Percentiles rank a stretch among this genome's conserved stretches.
These are phyloP conservation scores for Nematostella vectensis DNA, from an alignment of 92 coral and sea anemone species.

Conservation along the genomic window DNA sequence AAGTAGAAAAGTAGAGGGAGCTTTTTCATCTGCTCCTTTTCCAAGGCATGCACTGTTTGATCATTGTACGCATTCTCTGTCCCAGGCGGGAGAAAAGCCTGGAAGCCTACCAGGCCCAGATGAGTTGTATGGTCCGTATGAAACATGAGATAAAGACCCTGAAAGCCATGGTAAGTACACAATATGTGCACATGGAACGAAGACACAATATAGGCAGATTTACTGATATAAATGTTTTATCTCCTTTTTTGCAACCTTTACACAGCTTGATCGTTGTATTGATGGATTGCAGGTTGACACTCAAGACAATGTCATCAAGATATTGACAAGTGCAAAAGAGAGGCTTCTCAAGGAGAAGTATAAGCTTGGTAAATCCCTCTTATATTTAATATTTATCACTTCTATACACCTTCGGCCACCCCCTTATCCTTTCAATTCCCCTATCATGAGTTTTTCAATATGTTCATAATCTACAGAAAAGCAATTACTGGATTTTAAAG, in stretches of 20 bases:
- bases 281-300: constrained; percentile 77
- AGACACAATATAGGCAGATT: background rate
- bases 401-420: too few species aligned
- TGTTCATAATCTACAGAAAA: too few species aligned
- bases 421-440: too few species aligned
- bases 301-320: constrained; percentile 69
- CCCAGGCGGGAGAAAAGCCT: constrained; percentile 78
- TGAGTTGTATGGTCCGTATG: constrained; percentile 73
- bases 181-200: too few species aligned
- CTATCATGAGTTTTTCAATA: too few species aligned
- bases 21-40: too few species aligned
- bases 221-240: background rate
- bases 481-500: constrained; percentile 45
- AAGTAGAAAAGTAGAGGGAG: too few species aligned
- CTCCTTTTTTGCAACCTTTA: too few species aligned
- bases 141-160: constrained; percentile 78
- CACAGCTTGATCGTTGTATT: too few species aligned
- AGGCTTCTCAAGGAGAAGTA: constrained; percentile 48
- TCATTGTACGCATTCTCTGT: too few species aligned
- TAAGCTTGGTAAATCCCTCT: constrained; percentile 42
- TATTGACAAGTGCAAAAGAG: constrained; percentile 52
- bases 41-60: too few species aligned
- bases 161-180: constrained; percentile 48
- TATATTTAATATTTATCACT: too few species aligned
- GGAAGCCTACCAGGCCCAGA: constrained; percentile 86